phyloP scores from a whole-genome alignment of 2,888 invertebrate species.

The Macrosiphum euphorbiae region DNA sequence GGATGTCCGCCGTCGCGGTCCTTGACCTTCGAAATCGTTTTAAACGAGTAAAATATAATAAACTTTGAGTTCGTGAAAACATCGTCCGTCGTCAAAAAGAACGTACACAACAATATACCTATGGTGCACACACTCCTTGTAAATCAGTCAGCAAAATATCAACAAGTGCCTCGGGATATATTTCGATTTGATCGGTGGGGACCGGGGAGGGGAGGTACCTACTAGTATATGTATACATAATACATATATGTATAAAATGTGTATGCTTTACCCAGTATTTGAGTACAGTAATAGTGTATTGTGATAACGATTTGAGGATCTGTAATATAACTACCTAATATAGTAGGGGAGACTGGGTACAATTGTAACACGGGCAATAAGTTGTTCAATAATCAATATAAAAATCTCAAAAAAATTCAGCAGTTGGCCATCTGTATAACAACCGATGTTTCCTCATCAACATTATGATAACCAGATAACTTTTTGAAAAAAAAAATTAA shows the following conservation, averaged over 20 bases:
- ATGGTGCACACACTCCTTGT: background rate
- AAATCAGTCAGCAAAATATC: conserved; percentile 36
- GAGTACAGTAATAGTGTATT: background rate
- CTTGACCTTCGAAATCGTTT: conserved; percentile 63
- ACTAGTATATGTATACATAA: background rate
- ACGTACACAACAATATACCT: conserved; percentile 9
- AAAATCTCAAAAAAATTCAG: no score
- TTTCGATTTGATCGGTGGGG: background rate
- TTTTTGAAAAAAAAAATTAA: no score
- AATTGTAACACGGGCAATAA: no score
- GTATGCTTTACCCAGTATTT: background rate
- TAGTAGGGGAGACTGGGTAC: no score
- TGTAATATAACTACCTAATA: background rate
- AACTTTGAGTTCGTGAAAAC: conserved; percentile 30
- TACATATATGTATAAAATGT: background rate
- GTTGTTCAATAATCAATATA: no score
- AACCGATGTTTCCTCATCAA: no score
- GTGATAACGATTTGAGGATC: background rate
- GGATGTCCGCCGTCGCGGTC: conserved; percentile 52
- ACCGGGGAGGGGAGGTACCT: background rate
- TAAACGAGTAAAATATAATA: conserved; percentile 57
- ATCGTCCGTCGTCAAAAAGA: background rate
- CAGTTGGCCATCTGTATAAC: no score
- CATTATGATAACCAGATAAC: no score
- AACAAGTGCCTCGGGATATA: conserved; percentile 29